These are phyloP conservation scores for Drosophila seguyi DNA, from an alignment of 1,140 invertebrate species.

Conservation along the genomic window DNA sequence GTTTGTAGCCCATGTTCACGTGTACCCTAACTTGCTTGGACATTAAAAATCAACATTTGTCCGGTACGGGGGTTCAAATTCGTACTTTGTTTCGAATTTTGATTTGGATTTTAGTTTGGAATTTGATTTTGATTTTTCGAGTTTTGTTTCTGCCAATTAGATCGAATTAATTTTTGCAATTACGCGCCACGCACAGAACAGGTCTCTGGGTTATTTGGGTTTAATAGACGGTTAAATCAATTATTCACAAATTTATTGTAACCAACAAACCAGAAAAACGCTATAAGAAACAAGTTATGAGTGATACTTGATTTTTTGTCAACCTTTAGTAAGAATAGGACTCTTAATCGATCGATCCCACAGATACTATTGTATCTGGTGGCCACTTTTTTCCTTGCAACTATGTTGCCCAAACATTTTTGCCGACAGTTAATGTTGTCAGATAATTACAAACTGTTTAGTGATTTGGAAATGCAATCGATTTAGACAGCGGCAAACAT, in stretches of 20 bases:
- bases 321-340: constrained; percentile 32
- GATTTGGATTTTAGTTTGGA: constrained; percentile 2
- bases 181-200: constrained; percentile 48
- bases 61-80: constrained; percentile 7
- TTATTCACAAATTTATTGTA: constrained; percentile 42
- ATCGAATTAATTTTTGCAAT: constrained; percentile 61
- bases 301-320: constrained; percentile 39
- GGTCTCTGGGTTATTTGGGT: constrained; percentile 44
- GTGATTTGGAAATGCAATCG: constrained; percentile 41
- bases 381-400: constrained; percentile 22
- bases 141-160: constrained; percentile 57
- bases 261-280: constrained; percentile 1
- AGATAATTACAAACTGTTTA: constrained; percentile 45
- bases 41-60: constrained; percentile 24
- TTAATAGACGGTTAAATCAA: constrained; percentile 31
- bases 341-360: constrained; percentile 8
- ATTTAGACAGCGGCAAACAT: constrained; percentile 37
- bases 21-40: constrained; percentile 4
- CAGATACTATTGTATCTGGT: constrained; percentile 14
- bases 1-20: constrained; percentile 16
- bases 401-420: constrained; percentile 25
- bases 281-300: constrained; percentile 34
- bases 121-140: constrained; percentile 32
- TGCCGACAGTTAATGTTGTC: constrained; percentile 35
- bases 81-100: constrained; percentile 2